These are phyloP conservation scores for Sebastes vulpes DNA, from an alignment of 2,797 vertebrate genomes.

Conservation along the genomic window DNA sequence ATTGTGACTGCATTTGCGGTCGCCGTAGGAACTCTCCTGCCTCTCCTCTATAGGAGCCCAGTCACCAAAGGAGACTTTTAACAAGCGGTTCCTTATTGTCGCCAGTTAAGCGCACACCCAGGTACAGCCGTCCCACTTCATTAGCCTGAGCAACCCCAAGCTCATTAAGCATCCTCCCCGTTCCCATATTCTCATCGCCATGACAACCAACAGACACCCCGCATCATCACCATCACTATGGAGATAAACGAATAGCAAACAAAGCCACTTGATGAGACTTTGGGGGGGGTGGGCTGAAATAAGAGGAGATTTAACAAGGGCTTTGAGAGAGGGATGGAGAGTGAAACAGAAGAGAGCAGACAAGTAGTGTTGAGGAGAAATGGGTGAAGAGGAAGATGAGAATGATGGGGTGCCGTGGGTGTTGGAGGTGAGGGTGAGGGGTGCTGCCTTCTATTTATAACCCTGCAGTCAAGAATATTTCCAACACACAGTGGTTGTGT, in stretches of 20 bases:
- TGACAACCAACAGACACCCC: constrained; percentile 63
- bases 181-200: constrained; percentile 36
- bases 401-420: constrained; percentile 64
- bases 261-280: constrained; percentile 44
- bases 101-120: constrained; percentile 32
- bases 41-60: constrained; percentile 28
- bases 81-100: constrained; percentile 40
- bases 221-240: constrained; percentile 53
- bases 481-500: constrained; percentile 19
- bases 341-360: background rate
- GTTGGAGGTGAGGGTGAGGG: constrained; percentile 57
- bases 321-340: background rate
- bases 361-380: constrained; percentile 3
- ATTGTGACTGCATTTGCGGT: constrained; percentile 9
- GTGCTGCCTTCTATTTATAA: constrained; percentile 85
- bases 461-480: constrained; percentile 80
- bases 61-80: constrained; percentile 46
- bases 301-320: background rate
- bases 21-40: constrained; percentile 8
- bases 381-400: constrained; percentile 43
- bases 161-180: constrained; percentile 66
- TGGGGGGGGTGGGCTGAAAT: background rate
- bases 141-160: constrained; percentile 56
- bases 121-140: constrained; percentile 54
- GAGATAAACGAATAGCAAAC: constrained; percentile 52